Percentiles rank a stretch among this genome's conserved stretches.
Conservation (phyloP, 2,888 invertebrate species). For the Lacanobia oleracea region DNA sequence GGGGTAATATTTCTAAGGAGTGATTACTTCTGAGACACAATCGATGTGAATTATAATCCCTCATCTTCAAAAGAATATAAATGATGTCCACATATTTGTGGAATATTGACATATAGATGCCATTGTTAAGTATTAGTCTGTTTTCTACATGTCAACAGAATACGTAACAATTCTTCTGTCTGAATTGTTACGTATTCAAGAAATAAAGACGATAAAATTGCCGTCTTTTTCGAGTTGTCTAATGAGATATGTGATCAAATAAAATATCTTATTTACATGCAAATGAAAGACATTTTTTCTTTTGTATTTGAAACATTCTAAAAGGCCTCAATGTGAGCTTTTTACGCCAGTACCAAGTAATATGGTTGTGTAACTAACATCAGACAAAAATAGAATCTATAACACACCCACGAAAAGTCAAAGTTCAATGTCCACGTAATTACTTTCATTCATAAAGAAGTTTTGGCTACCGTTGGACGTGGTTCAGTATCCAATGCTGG, state of each 20-base stretch:
- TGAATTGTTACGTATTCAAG: not conserved
- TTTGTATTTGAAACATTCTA: not conserved
- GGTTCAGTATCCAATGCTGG: conserved; percentile 15
- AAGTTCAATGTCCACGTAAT: conserved; percentile 43
- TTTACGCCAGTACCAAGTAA: conserved; percentile 22
- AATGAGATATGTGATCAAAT: conserved; percentile 5
- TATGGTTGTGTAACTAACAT: conserved; percentile 18
- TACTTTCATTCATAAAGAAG: conserved; percentile 43
- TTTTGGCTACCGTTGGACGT: not conserved
- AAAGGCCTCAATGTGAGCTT: conserved; percentile 39
- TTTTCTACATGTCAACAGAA: not conserved
- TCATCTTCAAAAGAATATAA: not conserved
- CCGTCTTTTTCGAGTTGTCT: not conserved
- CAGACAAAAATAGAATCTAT: conserved; percentile 34
- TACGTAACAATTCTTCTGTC: too few relatives aligned
- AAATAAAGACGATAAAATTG: not conserved
- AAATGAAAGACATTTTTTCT: not conserved
- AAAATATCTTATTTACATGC: conserved; percentile 10
- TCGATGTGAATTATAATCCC: not conserved
- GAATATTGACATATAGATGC: not conserved
- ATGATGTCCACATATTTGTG: not conserved
- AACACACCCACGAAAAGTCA: conserved; percentile 39
- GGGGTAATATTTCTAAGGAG: not conserved
- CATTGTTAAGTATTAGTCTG: too few relatives aligned
- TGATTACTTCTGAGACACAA: not conserved